Evolutionary conservation across 2,113 vertebrate species (phyloP), one percentile per base, ranked within the genome.

Genomic region (Archilochus colubris): DNA sequence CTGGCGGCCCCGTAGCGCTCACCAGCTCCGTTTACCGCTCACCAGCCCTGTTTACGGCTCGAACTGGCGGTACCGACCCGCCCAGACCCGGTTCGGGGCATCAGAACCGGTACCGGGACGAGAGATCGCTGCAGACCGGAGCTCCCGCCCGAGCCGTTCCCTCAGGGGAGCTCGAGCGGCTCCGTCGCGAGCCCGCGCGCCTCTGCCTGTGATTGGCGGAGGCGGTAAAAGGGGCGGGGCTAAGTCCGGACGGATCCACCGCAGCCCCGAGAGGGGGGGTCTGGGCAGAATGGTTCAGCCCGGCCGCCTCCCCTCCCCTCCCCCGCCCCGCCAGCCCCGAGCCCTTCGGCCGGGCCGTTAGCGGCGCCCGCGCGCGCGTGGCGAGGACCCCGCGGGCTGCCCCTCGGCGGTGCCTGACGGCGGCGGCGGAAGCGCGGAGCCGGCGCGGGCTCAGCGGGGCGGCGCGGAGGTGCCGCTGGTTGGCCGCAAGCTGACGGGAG

Each of bases 311-410:
- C 64, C 63, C 14, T 15, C 31, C n/a, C 38, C 11, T 16, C 44
- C 44, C 14, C 44, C 44, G 14, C 44, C 46, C 19, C 16, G 46
- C 46, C 38, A 7, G 69, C 93, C 38, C n/a, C 18, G 14, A 85
- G 86, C 27, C 66, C 88, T 89, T 75, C 17, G 77, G 82, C 75
- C 79, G n/a, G 89, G 96, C 96, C 82, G 91, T 94, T 95, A 91
- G 4, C 14, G 20, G 85, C 51, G 87, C 94, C 80, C 84, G 91
- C 96, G 94, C 94, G 91, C 93, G 58, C 67, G 3, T 20, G 27
- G 25, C 3, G 22, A 92, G 87, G 93, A 59, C 91, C 96, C 86
- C 3, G 4, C 6, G 36, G 82, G 87, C 84, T 94, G 91, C 2
- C 70, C 13, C 0, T 0, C 0, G 13, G 13, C 3, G 0, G 1